Percentiles rank a stretch among this genome's conserved stretches.
Conservation (phyloP, 2,113 vertebrate species). For the Bambusicola thoracicus region DNA sequence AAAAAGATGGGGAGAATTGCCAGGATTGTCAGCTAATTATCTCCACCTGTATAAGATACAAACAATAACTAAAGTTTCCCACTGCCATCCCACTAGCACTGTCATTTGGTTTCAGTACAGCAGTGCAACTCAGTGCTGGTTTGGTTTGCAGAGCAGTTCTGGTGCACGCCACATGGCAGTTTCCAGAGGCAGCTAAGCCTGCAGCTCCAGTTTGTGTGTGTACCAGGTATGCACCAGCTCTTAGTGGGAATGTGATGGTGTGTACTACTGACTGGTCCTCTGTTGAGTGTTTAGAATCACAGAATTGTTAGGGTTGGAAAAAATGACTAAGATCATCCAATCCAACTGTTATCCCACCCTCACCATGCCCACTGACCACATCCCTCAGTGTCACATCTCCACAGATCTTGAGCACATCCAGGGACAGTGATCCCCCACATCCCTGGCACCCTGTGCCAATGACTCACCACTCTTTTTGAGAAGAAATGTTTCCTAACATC, state of each 20-base stretch:
- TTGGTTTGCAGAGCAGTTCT: not conserved
- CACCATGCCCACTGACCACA: too few species aligned
- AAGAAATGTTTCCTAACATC: too few species aligned
- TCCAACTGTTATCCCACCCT: too few species aligned
- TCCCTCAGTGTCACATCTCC: too few species aligned
- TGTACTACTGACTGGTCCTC: not conserved
- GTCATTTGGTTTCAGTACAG: accelerated
- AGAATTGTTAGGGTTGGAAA: too few species aligned
- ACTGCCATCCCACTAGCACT: not conserved
- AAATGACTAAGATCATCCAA: too few species aligned
- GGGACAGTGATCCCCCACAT: too few species aligned
- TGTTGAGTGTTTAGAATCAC: not conserved
- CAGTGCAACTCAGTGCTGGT: not conserved
- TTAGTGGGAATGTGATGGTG: accelerated
- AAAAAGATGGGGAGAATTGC: not conserved
- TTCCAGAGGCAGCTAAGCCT: not conserved
- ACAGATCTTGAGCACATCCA: too few species aligned
- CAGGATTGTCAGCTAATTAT: not conserved
- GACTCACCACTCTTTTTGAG: too few species aligned
- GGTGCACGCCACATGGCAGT: not conserved
- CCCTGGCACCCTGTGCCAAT: too few species aligned
- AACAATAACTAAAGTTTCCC: not conserved
- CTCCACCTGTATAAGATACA: not conserved
- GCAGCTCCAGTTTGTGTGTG: accelerated
- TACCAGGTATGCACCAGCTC: accelerated